Base-by-base conservation (phyloP, 2,113 vertebrate genomes). In the Arizona elegans region DNA sequence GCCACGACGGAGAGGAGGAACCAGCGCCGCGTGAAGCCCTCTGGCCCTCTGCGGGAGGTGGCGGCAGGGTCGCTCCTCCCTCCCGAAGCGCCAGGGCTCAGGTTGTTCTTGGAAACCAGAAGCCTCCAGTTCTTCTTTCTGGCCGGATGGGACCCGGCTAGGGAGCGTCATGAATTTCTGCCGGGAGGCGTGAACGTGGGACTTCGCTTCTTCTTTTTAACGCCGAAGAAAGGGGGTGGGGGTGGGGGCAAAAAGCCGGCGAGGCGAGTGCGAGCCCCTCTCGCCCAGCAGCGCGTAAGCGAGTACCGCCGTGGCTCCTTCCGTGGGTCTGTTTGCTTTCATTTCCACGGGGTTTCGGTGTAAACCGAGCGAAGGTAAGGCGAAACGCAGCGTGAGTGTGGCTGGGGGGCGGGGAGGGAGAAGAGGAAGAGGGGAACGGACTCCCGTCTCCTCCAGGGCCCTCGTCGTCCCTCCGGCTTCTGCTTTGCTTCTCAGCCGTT, bases 1-100 rank as follows among this genome's bases (percentile, higher is more conserved):
- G 75, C 33, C 33, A 9, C 17, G 15, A 0, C 91, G 93, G 59
- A 38, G 92, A 95, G 96, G 97, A 93, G 97, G 97, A 95, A 96
- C 95, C 95, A 94, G 90, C 52, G 94, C 88, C 87, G 92, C 92
- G 55, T 87, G 88, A 92, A 94, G 90, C 33, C 92, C 92, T 90
- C 85, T 24, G 23, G 75, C 91, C 65, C 70, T 59, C 86, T 0
- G 38, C 43, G 8, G 54, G 90, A 38, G 91, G 87, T 43, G 55
- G 87, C 53, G 11, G 43, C 17, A 19, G 53, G 52, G 24, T 65
- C 24, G 62, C 75, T 43, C 93, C 90, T 7, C 90, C 75, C 86
- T 53, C 3, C 91, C 19, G 21, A 19, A 3, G n/a, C 47, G 56
- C 85, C 53, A 47, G 43, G 65, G 26, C 43, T 89, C 70, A 92